These are phyloP conservation scores for Salticus scenicus DNA, from an alignment of 2,888 invertebrate species.

Conservation along the genomic window DNA sequence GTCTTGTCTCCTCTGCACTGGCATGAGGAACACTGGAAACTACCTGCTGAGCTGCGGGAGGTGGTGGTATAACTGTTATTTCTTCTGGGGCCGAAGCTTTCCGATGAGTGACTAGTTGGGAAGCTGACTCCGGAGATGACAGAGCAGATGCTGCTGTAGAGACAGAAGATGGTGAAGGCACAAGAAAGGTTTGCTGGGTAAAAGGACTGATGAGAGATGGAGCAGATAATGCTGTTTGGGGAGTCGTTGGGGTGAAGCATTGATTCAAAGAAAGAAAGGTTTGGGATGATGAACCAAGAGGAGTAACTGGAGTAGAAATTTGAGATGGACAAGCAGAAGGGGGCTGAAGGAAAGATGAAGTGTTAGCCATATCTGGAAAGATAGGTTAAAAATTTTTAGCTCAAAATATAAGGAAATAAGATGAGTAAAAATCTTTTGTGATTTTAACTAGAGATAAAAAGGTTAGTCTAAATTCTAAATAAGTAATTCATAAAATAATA, in stretches of 20 bases:
- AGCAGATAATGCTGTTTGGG: conserved; percentile 54
- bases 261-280: conserved; percentile 52
- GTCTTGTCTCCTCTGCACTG: conserved; percentile 27
- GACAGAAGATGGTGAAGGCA: conserved; percentile 54
- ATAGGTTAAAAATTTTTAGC: conserved; percentile 23
- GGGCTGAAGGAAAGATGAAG: conserved; percentile 62
- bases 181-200: conserved; percentile 38
- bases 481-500: not conserved
- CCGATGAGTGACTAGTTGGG: conserved; percentile 60
- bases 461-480: not conserved
- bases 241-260: conserved; percentile 42
- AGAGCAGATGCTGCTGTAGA: conserved; percentile 31
- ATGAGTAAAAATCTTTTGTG: not conserved
- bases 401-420: not conserved
- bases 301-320: conserved; percentile 61
- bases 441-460: not conserved
- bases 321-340: conserved; percentile 57
- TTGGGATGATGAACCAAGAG: conserved; percentile 55
- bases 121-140: conserved; percentile 29
- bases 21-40: not conserved
- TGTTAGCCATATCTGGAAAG: conserved; percentile 67
- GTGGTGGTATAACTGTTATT: conserved; percentile 13
- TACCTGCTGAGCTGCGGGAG: not conserved
- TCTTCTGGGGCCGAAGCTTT: conserved; percentile 42
- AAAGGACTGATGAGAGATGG: conserved; percentile 61